phyloP scores from a whole-genome alignment of 2,888 invertebrate species.

The Sepiola atlantica region DNA sequence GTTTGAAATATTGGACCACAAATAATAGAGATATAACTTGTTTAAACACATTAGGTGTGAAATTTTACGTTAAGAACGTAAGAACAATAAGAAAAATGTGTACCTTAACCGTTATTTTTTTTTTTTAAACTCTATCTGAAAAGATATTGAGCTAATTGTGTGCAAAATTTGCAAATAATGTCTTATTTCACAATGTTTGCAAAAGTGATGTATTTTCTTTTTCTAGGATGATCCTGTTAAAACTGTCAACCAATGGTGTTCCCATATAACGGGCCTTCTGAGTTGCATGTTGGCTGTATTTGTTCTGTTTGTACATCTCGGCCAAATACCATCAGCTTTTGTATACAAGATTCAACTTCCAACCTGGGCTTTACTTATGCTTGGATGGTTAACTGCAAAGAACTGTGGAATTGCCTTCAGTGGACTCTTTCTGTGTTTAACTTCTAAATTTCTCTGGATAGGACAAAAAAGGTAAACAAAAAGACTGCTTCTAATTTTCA shows the following conservation, averaged over 20 bases:
- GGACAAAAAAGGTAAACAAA: constrained; percentile 54
- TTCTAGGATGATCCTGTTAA: background rate
- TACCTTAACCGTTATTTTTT: no score
- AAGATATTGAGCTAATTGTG: no score
- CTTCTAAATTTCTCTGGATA: constrained; percentile 53
- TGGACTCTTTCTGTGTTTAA: constrained; percentile 52
- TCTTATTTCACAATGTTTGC: no score
- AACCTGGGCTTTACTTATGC: background rate
- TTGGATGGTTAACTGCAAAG: constrained; percentile 49
- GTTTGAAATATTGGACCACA: no score
- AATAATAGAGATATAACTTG: no score
- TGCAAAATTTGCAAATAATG: no score
- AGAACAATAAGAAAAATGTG: no score
- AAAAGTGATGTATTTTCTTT: background rate
- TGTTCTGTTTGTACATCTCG: constrained; percentile 24
- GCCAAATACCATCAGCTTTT: background rate
- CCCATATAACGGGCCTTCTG: background rate
- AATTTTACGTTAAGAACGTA: no score
- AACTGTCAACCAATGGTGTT: no score
- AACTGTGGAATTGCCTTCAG: constrained; percentile 47
- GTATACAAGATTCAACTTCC: background rate
- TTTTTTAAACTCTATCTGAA: no score
- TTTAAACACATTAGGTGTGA: no score
- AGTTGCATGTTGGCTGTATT: constrained; percentile 13
- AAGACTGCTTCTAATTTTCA: no score